Evolutionary conservation across 2,888 invertebrate species (phyloP).

Genomic region (Agelastica alni): DNA sequence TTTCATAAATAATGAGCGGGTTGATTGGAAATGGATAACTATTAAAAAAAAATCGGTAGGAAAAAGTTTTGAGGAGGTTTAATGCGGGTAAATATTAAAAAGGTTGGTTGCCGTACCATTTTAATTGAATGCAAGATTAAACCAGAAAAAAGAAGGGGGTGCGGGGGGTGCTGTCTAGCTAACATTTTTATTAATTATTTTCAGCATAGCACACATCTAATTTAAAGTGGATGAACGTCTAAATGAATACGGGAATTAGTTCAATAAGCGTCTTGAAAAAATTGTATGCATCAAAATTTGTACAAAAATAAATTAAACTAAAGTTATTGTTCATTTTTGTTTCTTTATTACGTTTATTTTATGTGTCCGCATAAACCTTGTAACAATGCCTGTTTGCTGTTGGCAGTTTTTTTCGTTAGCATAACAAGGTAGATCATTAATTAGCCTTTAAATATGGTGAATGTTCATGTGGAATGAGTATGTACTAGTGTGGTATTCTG

Average conservation of each 20-base stretch:
- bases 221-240: no score
- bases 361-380: no score
- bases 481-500: slow-evolving; percentile 48
- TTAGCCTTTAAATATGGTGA: slow-evolving; percentile 48
- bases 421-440: slow-evolving; percentile 41
- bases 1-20: slow-evolving; percentile 8
- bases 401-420: slow-evolving; percentile 16
- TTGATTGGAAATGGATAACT: slow-evolving; percentile 6
- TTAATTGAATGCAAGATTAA: not conserved
- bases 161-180: no score
- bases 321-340: no score
- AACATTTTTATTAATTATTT: no score
- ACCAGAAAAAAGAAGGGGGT: no score
- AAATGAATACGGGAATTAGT: no score
- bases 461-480: slow-evolving; percentile 33
- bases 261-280: no score
- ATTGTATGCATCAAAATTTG: no score
- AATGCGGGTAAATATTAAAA: not conserved
- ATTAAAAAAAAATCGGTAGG: not conserved
- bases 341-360: no score
- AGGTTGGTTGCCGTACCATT: not conserved
- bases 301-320: no score
- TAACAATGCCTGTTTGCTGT: slow-evolving; percentile 6
- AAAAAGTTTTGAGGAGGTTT: not conserved
- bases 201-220: no score